Percentiles rank a stretch among this genome's conserved stretches.
These are phyloP conservation scores for Macquaria australasica DNA, from an alignment of 2,113 vertebrate genomes.

Conservation along the genomic window DNA sequence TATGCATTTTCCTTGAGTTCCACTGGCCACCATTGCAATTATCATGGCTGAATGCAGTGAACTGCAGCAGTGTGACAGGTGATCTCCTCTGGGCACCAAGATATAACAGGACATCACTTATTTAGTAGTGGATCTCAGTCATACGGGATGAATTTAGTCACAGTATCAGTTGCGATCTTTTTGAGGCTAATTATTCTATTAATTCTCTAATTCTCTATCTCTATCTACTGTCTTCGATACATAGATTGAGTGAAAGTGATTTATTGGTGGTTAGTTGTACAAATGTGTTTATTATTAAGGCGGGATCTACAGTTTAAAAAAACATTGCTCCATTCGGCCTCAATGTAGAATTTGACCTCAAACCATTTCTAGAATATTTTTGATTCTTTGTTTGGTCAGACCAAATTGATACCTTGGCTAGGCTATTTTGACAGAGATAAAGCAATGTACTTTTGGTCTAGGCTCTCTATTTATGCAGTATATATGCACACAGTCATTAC, in stretches of 20 bases:
- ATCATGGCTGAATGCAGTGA: constrained; percentile 1
- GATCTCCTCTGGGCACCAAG: not conserved
- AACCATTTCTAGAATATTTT: not conserved
- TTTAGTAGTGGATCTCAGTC: not conserved
- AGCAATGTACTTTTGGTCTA: no score
- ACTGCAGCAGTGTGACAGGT: not conserved
- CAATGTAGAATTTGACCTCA: not conserved
- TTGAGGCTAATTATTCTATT: not conserved
- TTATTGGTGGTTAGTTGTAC: not conserved
- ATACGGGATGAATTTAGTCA: not conserved
- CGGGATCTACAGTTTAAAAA: not conserved
- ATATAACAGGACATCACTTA: not conserved
- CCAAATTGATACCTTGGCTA: no score
- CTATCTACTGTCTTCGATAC: not conserved
- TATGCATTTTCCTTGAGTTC: not conserved
- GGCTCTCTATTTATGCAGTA: no score
- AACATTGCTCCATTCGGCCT: not conserved
- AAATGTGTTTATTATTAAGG: not conserved
- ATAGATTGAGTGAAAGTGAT: not conserved
- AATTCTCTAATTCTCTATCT: no score
- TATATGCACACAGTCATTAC: not conserved
- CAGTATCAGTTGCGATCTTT: not conserved
- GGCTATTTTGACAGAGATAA: no score
- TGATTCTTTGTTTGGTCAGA: no score
- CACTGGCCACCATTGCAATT: not conserved